phyloP scores from a whole-genome alignment of 1,140 invertebrate species.

The Aphis gossypii region DNA sequence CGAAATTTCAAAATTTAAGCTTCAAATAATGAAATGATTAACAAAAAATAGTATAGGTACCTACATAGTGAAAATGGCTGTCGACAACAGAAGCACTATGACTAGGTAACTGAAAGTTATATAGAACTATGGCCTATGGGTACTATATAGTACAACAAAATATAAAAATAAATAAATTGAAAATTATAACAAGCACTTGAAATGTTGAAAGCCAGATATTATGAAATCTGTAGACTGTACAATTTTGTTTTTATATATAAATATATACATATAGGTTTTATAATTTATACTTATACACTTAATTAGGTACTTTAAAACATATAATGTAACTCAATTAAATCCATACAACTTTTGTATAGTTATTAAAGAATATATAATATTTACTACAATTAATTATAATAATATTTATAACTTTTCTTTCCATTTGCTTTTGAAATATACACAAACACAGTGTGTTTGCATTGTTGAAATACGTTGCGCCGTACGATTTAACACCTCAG shows the following conservation, averaged over 20 bases:
- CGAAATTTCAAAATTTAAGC: not conserved
- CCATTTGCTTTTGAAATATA: not conserved
- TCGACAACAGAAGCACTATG: not conserved
- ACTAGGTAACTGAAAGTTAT: not conserved
- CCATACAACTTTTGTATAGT: not conserved
- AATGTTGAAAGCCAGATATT: not conserved
- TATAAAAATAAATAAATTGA: not conserved
- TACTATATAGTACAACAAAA: not conserved
- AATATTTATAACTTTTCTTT: not conserved
- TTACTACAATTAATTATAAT: not conserved
- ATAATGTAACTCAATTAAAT: not conserved
- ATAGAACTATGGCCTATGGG: not conserved
- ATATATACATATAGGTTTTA: not conserved
- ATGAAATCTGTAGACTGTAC: not conserved
- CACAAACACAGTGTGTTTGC: not conserved
- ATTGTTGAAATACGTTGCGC: not conserved
- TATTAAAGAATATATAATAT: not conserved
- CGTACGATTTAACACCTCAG: not conserved
- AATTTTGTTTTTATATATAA: not conserved
- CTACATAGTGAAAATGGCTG: not conserved
- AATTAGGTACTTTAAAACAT: not conserved
- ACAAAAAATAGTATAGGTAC: no score
- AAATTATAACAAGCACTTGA: not conserved
- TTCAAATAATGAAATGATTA: not conserved
- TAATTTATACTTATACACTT: not conserved